Evolutionary conservation across 2,113 vertebrate genomes (phyloP).

Genomic region (Rhombomys opimus): DNA sequence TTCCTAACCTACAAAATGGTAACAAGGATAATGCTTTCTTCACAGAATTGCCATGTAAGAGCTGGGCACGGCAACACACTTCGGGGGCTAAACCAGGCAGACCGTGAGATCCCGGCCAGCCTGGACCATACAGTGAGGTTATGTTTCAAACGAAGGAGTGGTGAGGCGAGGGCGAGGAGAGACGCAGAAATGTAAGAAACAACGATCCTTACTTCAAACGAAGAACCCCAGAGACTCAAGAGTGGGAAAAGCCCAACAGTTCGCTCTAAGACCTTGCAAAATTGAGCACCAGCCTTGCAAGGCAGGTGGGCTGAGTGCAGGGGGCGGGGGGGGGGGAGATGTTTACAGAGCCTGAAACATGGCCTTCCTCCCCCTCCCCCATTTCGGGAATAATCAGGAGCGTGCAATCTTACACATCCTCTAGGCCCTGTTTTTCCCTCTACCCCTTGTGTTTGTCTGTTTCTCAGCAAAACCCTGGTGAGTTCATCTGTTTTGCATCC

Average conservation of each 20-base stretch:
- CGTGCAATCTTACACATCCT: not conserved
- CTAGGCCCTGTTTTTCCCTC: not conserved
- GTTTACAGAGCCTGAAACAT: not conserved
- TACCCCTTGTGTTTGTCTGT: not conserved
- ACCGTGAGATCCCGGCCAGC: not conserved
- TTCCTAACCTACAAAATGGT: not conserved
- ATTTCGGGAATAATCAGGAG: not conserved
- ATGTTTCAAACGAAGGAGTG: not conserved
- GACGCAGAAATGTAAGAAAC: not conserved
- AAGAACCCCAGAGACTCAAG: not conserved
- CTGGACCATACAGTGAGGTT: not conserved
- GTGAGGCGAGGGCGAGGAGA: not conserved
- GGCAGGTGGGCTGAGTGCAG: not conserved
- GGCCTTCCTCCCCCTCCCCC: not conserved
- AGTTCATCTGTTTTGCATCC: not conserved
- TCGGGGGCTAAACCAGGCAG: not conserved
- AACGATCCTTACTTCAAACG: not conserved
- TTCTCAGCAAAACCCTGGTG: not conserved
- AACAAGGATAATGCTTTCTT: not conserved
- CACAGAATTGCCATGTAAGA: not conserved
- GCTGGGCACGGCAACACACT: not conserved
- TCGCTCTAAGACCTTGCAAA: not conserved
- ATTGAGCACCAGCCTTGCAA: not conserved
- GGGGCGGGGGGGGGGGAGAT: too few species aligned
- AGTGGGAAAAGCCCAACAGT: not conserved